Evolutionary conservation across 2,797 vertebrate species (phyloP).

Genomic region (Periophthalmus magnuspinnatus): DNA sequence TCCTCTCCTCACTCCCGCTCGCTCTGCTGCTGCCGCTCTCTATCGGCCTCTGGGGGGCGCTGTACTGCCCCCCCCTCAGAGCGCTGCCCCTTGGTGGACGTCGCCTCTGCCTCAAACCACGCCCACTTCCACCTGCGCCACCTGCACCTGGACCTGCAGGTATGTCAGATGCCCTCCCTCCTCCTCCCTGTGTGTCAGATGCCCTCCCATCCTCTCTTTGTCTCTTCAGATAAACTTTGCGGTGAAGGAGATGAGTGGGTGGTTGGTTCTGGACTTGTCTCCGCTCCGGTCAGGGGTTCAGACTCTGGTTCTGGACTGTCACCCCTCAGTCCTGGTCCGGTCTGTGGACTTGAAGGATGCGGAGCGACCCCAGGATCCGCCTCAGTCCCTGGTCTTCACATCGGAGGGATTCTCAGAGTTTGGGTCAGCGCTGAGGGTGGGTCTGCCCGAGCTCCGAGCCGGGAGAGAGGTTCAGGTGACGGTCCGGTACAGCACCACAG

Average conservation of each 20-base stretch:
- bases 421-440: conserved; percentile 86
- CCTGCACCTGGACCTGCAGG: conserved; percentile 88
- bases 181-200: no score
- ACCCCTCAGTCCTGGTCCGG: conserved; percentile 83
- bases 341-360: conserved; percentile 78
- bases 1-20: conserved; percentile 73
- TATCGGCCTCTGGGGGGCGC: conserved; percentile 23
- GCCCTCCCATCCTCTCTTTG: neutral
- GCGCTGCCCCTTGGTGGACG: conserved; percentile 79
- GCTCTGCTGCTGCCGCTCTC: conserved; percentile 81
- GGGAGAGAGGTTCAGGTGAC: conserved; percentile 86
- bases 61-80: conserved; percentile 17
- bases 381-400: conserved; percentile 72
- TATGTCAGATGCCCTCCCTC: conserved; percentile 34
- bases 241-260: conserved; percentile 85
- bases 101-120: conserved; percentile 90
- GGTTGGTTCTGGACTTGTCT: conserved; percentile 88
- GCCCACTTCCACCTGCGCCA: conserved; percentile 84
- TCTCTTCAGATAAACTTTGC: conserved; percentile 85
- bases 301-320: conserved; percentile 84
- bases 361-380: conserved; percentile 17
- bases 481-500: conserved; percentile 88
- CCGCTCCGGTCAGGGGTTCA: conserved; percentile 70
- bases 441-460: conserved; percentile 79
- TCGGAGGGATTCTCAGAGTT: conserved; percentile 87